Evolutionary conservation across 2,113 vertebrate species (phyloP), one percentile per base, ranked within the genome.

Genomic region (Notarius quadriscutis): DNA sequence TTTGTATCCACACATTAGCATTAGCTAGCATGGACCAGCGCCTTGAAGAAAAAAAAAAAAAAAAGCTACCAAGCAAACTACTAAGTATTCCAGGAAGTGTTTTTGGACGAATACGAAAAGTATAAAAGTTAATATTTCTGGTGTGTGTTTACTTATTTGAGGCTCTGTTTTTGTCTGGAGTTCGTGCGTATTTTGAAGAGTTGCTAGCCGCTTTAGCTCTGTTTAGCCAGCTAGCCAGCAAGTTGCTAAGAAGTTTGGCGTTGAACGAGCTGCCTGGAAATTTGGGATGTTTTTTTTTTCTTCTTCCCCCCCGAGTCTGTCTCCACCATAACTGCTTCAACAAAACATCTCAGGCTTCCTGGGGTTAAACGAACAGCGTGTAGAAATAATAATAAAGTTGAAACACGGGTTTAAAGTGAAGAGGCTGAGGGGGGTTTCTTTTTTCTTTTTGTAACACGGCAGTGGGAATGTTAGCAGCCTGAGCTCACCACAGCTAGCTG

Each of bases 221-320:
- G 6, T 53, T 74, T 62, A 86, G 48, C 62, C n/a, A 30, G 74
- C 67, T 57, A 84, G 48, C 58, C 51, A 83, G 51, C 65, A 72
- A 85, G 84, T 85, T 85, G 84, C 84, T 85, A 85, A 85, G 84
- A 85, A 85, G 84, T 85, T 85, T 84, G 69, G 67, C 30, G 80
- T 80, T 80, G 41, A 51, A 63, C 65, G 30, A 84, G 83, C 67
- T 62, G 69, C 30, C 22, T 69, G 48, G 27, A 57, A 9, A 84
- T 60, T n/a, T 74, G 7, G 67, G 53, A 25, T 53, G 0, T 34
- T 12, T 41, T n/a, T 34, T 50, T 65, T 7, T n/a, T 12, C 18
- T 60, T 9, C 2, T 2, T 3, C 41, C n/a, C n/a, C 1, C 25
- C 53, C 8, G 53, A 18, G 4, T 58, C n/a, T 3, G 12, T 79